A percentile compares a stretch with the other conserved stretches of the same genome.
Conservation (phyloP, 2,888 invertebrate genomes). For the Polydrusus tereticollis region DNA sequence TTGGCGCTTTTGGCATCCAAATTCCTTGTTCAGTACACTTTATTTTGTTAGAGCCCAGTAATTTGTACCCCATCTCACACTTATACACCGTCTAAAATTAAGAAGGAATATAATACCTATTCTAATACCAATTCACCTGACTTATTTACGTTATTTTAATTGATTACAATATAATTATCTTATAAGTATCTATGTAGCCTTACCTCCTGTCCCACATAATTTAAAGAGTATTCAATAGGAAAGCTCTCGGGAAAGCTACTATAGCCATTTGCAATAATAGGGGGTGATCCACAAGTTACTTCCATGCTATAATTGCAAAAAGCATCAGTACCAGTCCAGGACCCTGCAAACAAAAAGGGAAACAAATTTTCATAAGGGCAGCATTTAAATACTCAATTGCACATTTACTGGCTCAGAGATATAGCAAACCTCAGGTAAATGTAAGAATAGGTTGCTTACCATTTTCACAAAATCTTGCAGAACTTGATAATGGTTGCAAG, state of each 20-base stretch:
- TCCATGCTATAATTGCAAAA: constrained; percentile 56
- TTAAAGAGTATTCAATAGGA: constrained; percentile 6
- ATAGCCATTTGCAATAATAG: constrained; percentile 18
- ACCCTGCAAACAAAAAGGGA: neutral
- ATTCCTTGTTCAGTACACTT: constrained; percentile 63
- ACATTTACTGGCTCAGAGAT: no score
- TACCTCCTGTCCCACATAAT: constrained; percentile 18
- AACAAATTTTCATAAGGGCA: no score
- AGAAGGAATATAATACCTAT: constrained; percentile 50
- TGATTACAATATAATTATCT: neutral
- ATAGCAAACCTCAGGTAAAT: no score
- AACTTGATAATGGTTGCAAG: constrained; percentile 61
- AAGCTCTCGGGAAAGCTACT: neutral
- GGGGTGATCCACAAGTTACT: constrained; percentile 5
- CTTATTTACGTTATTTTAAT: no score
- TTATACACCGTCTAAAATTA: constrained; percentile 62
- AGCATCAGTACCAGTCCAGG: constrained; percentile 45
- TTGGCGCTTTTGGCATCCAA: constrained; percentile 62
- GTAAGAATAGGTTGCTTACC: no score
- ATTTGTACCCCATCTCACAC: constrained; percentile 62
- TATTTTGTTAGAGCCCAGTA: constrained; percentile 60
- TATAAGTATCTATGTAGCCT: neutral
- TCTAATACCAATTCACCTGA: neutral
- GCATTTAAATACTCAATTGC: no score
- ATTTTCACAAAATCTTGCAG: constrained; percentile 63